Evolutionary conservation across 1,140 invertebrate genomes (phyloP).

Genomic region (Drosophila aff.): DNA sequence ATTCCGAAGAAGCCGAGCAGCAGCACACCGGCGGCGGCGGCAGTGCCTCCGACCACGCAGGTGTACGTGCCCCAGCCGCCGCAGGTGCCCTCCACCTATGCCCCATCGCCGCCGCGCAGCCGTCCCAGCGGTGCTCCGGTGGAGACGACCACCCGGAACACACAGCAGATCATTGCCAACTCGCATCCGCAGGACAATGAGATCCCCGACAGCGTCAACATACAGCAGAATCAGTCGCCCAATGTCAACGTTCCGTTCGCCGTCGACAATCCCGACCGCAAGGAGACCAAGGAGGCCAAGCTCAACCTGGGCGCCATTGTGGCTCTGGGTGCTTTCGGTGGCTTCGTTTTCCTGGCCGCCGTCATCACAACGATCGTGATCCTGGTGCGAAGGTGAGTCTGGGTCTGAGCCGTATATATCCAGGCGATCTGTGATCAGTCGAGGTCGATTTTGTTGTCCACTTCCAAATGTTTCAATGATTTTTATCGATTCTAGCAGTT

Average conservation of each 20-base stretch:
- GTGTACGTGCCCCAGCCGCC: slow-evolving; percentile 31
- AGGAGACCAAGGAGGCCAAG: slow-evolving; percentile 89
- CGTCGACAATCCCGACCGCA: slow-evolving; percentile 88
- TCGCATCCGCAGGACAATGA: slow-evolving; percentile 88
- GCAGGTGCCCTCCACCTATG: slow-evolving; percentile 56
- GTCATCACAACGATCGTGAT: slow-evolving; percentile 95
- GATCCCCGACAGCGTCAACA: slow-evolving; percentile 86
- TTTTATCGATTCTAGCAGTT: not conserved
- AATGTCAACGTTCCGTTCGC: slow-evolving; percentile 89
- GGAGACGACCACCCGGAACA: slow-evolving; percentile 78
- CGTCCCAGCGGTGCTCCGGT: slow-evolving; percentile 39
- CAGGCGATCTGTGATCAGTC: slow-evolving; percentile 9
- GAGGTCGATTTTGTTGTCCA: slow-evolving; percentile 27
- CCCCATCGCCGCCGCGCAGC: slow-evolving; percentile 47
- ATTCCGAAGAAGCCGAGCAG: slow-evolving; percentile 76
- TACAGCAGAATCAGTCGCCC: slow-evolving; percentile 86
- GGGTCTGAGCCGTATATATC: not conserved
- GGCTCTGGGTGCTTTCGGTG: slow-evolving; percentile 94
- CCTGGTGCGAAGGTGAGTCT: slow-evolving; percentile 93
- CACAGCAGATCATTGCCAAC: slow-evolving; percentile 87
- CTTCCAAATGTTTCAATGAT: not conserved
- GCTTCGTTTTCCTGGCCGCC: slow-evolving; percentile 95
- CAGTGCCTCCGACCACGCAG: slow-evolving; percentile 51
- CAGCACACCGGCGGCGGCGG: slow-evolving; percentile 60
- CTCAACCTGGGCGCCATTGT: slow-evolving; percentile 95